Percentiles rank a stretch among this genome's conserved stretches.
Evolutionary conservation across 2,797 vertebrate species (phyloP).

Genomic region (Aulostomus chinensis): DNA sequence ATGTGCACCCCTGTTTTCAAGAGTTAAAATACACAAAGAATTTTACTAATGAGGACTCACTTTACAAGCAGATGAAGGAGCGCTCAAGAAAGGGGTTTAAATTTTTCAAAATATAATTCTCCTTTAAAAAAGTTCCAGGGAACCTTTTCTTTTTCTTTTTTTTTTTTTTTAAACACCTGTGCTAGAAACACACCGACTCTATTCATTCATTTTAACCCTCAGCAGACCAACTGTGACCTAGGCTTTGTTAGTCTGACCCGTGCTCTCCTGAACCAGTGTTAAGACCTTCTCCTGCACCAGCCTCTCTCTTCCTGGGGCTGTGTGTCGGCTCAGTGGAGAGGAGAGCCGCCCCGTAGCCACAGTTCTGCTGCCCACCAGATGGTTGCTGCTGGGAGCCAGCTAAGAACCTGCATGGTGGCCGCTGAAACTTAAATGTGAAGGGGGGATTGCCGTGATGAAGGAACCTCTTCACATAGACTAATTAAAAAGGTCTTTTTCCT

Average conservation of each 20-base stretch:
- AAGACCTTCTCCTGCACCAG: not conserved
- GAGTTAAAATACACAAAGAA: no score
- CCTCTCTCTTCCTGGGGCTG: slow-evolving; percentile 61
- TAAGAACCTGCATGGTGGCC: slow-evolving; percentile 74
- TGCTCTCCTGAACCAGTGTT: no score
- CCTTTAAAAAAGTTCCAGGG: no score
- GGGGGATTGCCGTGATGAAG: slow-evolving; percentile 78
- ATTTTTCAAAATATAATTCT: no score
- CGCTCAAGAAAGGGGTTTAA: no score
- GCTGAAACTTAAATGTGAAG: slow-evolving; percentile 82
- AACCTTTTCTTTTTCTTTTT: no score
- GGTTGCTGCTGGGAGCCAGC: slow-evolving; percentile 85
- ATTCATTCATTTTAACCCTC: no score
- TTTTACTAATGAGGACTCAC: slow-evolving; percentile 6
- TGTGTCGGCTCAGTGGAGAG: slow-evolving; percentile 82
- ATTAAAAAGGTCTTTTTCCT: slow-evolving; percentile 90
- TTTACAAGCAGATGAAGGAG: not conserved
- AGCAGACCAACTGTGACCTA: no score
- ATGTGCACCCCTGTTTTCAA: no score
- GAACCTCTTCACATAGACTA: slow-evolving; percentile 86
- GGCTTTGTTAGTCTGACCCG: no score
- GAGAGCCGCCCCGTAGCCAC: slow-evolving; percentile 51
- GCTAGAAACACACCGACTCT: no score
- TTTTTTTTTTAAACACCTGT: no score
- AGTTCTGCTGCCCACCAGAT: slow-evolving; percentile 87